Percentiles rank a stretch among this genome's conserved stretches.
phyloP scores from a whole-genome alignment of 2,888 invertebrate genomes.

The Acleris sparsana region DNA sequence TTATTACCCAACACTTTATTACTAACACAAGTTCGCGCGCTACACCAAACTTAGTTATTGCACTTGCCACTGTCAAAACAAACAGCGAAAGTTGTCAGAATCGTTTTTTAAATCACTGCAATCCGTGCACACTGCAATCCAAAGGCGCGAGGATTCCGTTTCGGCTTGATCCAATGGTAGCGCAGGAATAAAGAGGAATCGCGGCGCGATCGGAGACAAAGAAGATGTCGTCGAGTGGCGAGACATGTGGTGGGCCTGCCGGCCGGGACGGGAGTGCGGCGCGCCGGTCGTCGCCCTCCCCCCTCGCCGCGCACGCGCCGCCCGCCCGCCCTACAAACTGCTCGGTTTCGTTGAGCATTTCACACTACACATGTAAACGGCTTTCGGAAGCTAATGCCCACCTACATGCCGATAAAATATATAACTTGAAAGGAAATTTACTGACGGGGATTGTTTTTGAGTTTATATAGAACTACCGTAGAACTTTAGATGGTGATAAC shows the following conservation, averaged over 20 bases:
- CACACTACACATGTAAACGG: constrained; percentile 68
- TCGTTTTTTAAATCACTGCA: constrained; percentile 70
- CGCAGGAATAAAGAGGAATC: constrained; percentile 70
- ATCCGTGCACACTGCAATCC: constrained; percentile 81
- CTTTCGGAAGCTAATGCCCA: constrained; percentile 60
- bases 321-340: constrained; percentile 63
- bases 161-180: constrained; percentile 47
- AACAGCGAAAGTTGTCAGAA: constrained; percentile 43
- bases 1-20: constrained; percentile 15
- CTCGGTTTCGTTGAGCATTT: constrained; percentile 58
- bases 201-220: constrained; percentile 67
- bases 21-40: constrained; percentile 21
- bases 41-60: constrained; percentile 35
- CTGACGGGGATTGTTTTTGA: constrained; percentile 12
- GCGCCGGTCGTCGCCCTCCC: constrained; percentile 50
- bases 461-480: background rate
- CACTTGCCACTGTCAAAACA: constrained; percentile 31
- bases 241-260: constrained; percentile 57
- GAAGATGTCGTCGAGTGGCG: constrained; percentile 45
- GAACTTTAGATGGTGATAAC: no score
- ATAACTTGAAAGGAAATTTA: constrained; percentile 37
- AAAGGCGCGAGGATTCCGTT: constrained; percentile 55
- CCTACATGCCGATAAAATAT: constrained; percentile 51
- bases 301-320: constrained; percentile 59
- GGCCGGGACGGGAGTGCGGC: constrained; percentile 71